Evolutionary conservation across 2,113 vertebrate genomes (phyloP), one percentile per base, ranked within the genome.

Genomic region (Dasyprocta punctata): DNA sequence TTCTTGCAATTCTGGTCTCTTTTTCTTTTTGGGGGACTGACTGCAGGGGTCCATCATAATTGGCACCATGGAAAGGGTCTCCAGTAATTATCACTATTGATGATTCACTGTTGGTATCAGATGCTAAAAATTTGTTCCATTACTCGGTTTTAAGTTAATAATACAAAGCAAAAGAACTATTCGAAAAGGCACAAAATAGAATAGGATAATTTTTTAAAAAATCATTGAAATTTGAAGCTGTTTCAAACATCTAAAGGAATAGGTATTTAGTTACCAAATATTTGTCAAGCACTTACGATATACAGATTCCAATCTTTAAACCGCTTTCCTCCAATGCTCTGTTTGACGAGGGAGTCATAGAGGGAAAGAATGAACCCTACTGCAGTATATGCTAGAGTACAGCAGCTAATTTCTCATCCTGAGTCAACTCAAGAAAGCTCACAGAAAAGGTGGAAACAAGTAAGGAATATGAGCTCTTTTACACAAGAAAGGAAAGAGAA

Each of bases 41-140:
- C 36, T 20, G 17, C 16, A n/a, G 36, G 65, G 65, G 36, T n/a
- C 36, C 36, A 36, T 69, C 6, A 20, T n/a, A 69, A 69, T 17
- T n/a, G 36, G 7, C 17, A n/a, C 36, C 17, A 9, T 69, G 33
- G 36, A 69, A 69, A 20, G 67, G 17, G 36, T 69, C 67, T n/a
- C 36, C 36, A 8, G 20, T n/a, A 69, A 69, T 69, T 69, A 0
- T 97, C 97, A 97, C 49, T 87, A 83, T 3, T 58, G 12, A 60
- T 98, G 98, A 98, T 97, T 98, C 97, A 98, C 56, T 97, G 87
- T 86, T 97, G 52, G 33, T 86, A n/a, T 91, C 63, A 95, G 85
- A 93, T 81, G 71, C 75, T 97, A 92, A 98, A 96, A 86, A 97
- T 96, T 54, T 71, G 61, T 92, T 98, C 98, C 97, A 97, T 97